Evolutionary conservation across 2,888 invertebrate species (phyloP).

Genomic region (Arrhopalites spinosus): DNA sequence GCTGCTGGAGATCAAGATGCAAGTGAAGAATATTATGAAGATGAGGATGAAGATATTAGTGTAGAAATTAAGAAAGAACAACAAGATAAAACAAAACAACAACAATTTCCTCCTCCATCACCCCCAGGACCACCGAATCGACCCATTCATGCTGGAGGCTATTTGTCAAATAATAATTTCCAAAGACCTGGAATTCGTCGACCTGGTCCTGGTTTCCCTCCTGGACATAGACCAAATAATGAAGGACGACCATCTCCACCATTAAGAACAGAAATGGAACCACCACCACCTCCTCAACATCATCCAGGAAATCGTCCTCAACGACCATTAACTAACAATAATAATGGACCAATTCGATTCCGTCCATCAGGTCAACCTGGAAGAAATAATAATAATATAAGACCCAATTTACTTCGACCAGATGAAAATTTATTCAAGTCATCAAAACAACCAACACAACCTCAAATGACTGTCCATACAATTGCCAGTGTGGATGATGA

Average conservation of each 20-base stretch:
- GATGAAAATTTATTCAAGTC: conserved; percentile 55
- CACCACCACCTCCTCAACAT: conserved; percentile 53
- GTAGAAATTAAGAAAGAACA: conserved; percentile 32
- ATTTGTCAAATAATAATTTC: conserved; percentile 40
- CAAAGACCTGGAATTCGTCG: not conserved
- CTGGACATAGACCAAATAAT: conserved; percentile 32
- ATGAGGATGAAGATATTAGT: conserved; percentile 42
- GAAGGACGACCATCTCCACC: conserved; percentile 22
- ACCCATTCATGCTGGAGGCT: conserved; percentile 45
- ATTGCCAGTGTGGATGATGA: conserved; percentile 57
- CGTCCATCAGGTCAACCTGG: conserved; percentile 46
- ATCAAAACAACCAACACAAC: conserved; percentile 49
- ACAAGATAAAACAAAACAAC: conserved; percentile 12
- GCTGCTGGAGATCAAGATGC: not conserved
- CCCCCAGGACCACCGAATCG: conserved; percentile 1
- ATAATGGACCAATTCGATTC: conserved; percentile 50
- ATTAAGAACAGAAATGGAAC: conserved; percentile 54
- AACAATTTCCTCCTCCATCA: conserved; percentile 49
- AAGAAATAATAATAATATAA: conserved; percentile 20
- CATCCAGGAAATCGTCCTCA: conserved; percentile 40
- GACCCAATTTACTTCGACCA: conserved; percentile 55
- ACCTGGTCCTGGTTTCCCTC: conserved; percentile 3
- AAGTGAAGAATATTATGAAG: conserved; percentile 41
- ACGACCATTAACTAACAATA: conserved; percentile 52
- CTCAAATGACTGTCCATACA: conserved; percentile 56